Base-by-base conservation (phyloP, 2,113 vertebrate species). In the Lamprotornis superbus region DNA sequence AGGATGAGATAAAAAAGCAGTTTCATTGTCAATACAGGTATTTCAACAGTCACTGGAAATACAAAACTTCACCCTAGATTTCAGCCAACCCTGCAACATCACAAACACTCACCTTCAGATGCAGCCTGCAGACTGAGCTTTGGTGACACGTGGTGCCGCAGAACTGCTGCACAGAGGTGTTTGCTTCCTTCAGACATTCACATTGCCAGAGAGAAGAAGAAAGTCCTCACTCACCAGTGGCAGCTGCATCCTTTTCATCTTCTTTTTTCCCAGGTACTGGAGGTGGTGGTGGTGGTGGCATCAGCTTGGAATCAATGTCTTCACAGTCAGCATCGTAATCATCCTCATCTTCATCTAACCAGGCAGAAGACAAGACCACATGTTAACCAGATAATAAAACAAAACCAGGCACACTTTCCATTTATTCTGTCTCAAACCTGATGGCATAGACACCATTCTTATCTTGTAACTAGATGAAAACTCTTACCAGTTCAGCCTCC, bases 271-370 rank as follows among this genome's bases (percentile, higher is more conserved):
- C 61, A 55, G 98, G 95, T 82, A 98, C 97, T 68, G 93, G 98
- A 17, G 99, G 99, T 6, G 99, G 99, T 20, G 99, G 99, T 8
- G 99, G 99, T 0, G 99, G 99, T 0, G 99, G 99, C 99, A 99
- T 99, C 61, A 99, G 97, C 95, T 99, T 99, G 69, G 99, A 98
- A 95, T 99, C 99, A 63, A 99, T 99, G 88, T 99, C 99, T 97
- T 99, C 99, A 94, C 98, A 99, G 96, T 99, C 99, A 7, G 99
- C 99, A 97, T 99, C 99, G 21, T 99, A 99, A 95, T 99, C 99
- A 75, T 99, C 99, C 25, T 99, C 99, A 90, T 99, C 99, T 95
- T 99, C 99, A 95, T 98, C 98, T 98, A 92, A 82, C 25, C 87
- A 95, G 88, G 47, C 47, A 91, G 44, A 76, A 95, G 52, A 79